Evolutionary conservation across 2,888 invertebrate species (phyloP), one percentile per base, ranked within the genome.

Genomic region (Eupithecia vulgata): DNA sequence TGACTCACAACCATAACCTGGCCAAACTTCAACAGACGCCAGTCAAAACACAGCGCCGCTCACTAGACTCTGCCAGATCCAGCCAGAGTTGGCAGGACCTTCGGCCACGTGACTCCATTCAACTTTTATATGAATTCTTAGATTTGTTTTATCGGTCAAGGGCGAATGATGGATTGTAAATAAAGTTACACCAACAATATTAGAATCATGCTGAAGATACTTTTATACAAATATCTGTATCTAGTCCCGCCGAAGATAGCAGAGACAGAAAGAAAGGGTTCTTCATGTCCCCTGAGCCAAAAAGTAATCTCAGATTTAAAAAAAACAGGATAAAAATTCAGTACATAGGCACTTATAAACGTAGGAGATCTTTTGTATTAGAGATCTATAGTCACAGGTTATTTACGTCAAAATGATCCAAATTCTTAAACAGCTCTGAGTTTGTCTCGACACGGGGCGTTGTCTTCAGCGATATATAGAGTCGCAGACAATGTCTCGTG

Each of bases 11-110:
- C 67, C 69, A 67, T 75, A 72, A 72, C 70, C 73, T 74, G 70
- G 42, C 70, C 71, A 74, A 75, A 76, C 74, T 72, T 72, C 70
- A 76, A 76, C 71, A 73, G 15, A 35, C 52, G 69, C 71, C 71
- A 73, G 76, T 76, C 76, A 76, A 67, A 76, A 76, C 76, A 76
- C 67, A 67, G 17, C 64, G 64, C 69, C 34, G 12, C 25, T 75
- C 68, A 68, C 74, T 42, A n/a, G 65, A 65, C 30, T 35, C 52
- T 64, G 48, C 72, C 65, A 74, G 74, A 71, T 34, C 65, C 61
- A 42, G 65, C 42, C 70, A 48, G 67, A 61, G 62, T 74, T 70
- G 75, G 73, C 78, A 74, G 73, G 76, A 71, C 75, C 76, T 68
- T 40, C 34, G 5, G 65, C 77, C 74, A 76, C 74, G 74, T 72